Conservation (phyloP, 2,797 vertebrate species). For the Tokudaia muenninki region DNA sequence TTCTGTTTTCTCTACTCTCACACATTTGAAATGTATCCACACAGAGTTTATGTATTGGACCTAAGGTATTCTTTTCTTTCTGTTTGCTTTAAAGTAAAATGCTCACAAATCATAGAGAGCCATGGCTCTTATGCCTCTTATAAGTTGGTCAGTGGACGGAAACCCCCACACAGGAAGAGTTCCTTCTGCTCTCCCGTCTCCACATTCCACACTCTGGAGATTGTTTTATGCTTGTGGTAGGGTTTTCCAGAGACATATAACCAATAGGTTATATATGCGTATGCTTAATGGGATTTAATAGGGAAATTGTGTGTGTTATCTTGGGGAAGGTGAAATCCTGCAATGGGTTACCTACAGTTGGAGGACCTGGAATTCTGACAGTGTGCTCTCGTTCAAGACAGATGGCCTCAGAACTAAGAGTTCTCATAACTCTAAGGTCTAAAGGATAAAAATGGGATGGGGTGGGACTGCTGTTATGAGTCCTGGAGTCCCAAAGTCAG, state of each 20-base stretch:
- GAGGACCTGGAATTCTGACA: neutral
- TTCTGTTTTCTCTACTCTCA: neutral
- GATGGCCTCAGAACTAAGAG: neutral
- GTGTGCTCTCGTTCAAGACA: neutral
- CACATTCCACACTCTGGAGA: neutral
- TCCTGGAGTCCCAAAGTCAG: neutral
- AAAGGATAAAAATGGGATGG: neutral
- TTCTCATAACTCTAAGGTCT: neutral
- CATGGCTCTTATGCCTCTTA: neutral
- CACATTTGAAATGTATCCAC: neutral
- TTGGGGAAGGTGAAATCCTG: neutral
- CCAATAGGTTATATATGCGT: neutral
- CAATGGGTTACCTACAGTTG: no score
- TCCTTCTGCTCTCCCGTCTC: neutral
- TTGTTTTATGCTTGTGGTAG: neutral
- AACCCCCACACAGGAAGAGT: fast-evolving
- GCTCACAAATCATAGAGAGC: neutral
- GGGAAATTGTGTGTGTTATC: no score
- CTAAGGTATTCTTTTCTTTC: neutral
- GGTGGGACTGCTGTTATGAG: neutral
- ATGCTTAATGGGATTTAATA: neutral
- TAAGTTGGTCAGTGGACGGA: fast-evolving
- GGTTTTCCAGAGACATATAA: neutral
- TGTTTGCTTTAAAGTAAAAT: neutral
- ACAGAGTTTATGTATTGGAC: neutral